phyloP scores from a whole-genome alignment of 2,888 invertebrate genomes.

The Athetis lepigone region DNA sequence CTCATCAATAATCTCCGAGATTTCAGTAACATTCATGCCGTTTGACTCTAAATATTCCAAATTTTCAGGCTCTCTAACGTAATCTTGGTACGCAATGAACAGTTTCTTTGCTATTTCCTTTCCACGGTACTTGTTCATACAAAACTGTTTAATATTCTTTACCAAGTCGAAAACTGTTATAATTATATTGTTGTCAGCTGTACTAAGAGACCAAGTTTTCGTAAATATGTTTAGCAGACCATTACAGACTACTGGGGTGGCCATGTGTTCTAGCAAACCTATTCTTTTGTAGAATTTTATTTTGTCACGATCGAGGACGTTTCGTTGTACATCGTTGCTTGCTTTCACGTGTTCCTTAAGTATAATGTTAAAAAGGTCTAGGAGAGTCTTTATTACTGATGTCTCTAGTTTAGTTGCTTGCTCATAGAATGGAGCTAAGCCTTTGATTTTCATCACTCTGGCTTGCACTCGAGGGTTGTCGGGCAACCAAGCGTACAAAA shows the following conservation, averaged over 20 bases:
- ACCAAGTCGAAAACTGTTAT: slow-evolving; percentile 72
- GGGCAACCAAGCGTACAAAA: slow-evolving; percentile 79
- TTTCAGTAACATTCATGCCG: slow-evolving; percentile 68
- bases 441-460: slow-evolving; percentile 80
- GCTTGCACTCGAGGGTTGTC: slow-evolving; percentile 79
- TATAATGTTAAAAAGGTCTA: slow-evolving; percentile 81
- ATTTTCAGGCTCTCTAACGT: slow-evolving; percentile 64
- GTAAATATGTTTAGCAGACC: slow-evolving; percentile 78
- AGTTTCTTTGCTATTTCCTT: slow-evolving; percentile 69
- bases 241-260: slow-evolving; percentile 74
- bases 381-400: slow-evolving; percentile 67
- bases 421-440: slow-evolving; percentile 79
- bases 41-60: slow-evolving; percentile 59
- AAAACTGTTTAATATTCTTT: slow-evolving; percentile 76
- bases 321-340: slow-evolving; percentile 63
- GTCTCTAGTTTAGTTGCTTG: slow-evolving; percentile 76
- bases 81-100: slow-evolving; percentile 69
- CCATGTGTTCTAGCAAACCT: slow-evolving; percentile 79
- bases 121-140: slow-evolving; percentile 69
- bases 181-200: slow-evolving; percentile 65
- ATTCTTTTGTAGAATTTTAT: slow-evolving; percentile 75
- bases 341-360: slow-evolving; percentile 77
- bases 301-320: slow-evolving; percentile 66
- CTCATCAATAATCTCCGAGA: slow-evolving; percentile 67
- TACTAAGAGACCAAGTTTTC: slow-evolving; percentile 65